Conservation (phyloP, 2,113 vertebrate genomes). For the Chauna torquata region DNA sequence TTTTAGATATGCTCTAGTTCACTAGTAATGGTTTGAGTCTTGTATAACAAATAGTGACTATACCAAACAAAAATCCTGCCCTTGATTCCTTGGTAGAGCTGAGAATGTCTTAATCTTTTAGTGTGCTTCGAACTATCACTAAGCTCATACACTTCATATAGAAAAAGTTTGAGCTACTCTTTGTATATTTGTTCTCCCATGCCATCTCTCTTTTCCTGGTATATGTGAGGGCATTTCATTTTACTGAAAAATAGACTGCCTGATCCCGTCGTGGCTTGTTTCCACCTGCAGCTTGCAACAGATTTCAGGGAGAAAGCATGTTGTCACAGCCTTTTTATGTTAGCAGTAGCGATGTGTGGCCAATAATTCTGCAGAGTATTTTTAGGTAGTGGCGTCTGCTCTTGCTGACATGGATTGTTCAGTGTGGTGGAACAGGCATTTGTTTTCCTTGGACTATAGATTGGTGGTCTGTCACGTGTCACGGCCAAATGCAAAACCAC, state of each 20-base stretch:
- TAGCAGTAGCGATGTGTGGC: background rate
- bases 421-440: background rate
- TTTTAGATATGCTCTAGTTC: background rate
- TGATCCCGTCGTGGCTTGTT: background rate
- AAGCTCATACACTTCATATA: background rate
- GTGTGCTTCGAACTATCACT: background rate
- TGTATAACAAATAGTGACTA: background rate
- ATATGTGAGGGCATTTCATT: background rate
- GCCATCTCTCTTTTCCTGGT: background rate
- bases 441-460: background rate
- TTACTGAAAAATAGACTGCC: background rate
- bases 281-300: background rate
- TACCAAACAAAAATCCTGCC: background rate
- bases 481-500: background rate
- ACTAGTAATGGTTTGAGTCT: background rate
- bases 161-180: background rate
- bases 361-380: background rate
- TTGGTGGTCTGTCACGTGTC: background rate
- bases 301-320: background rate
- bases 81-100: background rate
- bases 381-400: background rate
- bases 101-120: background rate
- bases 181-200: background rate
- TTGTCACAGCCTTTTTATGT: background rate
- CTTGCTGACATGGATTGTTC: background rate